Conservation (phyloP, 1,140 invertebrate genomes). For the Dryas iulia region DNA sequence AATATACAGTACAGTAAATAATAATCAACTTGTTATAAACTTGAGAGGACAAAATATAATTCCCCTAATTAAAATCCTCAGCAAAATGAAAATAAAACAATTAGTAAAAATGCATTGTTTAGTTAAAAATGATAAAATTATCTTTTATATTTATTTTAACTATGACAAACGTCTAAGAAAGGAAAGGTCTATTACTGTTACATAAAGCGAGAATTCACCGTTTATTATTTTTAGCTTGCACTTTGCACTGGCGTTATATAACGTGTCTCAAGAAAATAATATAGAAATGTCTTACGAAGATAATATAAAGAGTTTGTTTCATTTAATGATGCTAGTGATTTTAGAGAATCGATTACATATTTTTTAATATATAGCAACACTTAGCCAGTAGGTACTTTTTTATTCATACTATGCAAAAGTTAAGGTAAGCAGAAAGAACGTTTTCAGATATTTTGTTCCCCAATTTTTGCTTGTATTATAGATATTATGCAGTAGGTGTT, state of each 20-base stretch:
- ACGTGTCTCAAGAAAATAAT: background rate
- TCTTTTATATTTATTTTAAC: background rate
- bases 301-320: background rate
- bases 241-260: background rate
- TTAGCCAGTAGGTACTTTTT: too few species aligned
- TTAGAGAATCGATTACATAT: too few species aligned
- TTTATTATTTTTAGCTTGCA: conserved; percentile 1
- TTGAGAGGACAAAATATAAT: too few species aligned
- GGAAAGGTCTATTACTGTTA: background rate
- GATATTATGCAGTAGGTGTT: too few species aligned
- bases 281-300: background rate
- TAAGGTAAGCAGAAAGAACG: too few species aligned
- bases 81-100: background rate
- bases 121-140: background rate
- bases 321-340: background rate
- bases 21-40: too few species aligned
- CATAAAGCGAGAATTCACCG: background rate
- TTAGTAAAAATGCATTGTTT: background rate
- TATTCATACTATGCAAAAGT: too few species aligned
- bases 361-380: too few species aligned
- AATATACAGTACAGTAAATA: too few species aligned
- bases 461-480: too few species aligned
- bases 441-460: too few species aligned
- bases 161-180: background rate
- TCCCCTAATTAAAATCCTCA: too few species aligned